Conservation (phyloP, 37 sponge, comb jelly and placozoan species). For the Oscarella lobularis region DNA sequence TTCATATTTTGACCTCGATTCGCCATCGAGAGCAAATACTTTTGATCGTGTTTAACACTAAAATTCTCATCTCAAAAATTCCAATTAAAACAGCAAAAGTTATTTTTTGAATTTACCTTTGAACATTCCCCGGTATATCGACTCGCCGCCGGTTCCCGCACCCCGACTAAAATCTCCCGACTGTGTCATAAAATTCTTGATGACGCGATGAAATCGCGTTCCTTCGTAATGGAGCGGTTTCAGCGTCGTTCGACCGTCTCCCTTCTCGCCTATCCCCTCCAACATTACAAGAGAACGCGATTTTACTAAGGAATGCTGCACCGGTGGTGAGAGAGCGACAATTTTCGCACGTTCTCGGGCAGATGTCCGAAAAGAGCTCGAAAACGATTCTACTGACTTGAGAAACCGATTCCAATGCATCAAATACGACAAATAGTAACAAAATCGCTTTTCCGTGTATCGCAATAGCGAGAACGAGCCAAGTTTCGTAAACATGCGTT, state of each 20-base stretch:
- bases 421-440: too few species aligned
- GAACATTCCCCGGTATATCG: constrained; percentile 85
- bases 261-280: constrained; percentile 86
- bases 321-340: constrained; percentile 92
- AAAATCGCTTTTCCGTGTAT: too few species aligned
- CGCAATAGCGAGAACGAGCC: too few species aligned
- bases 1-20: constrained; percentile 97
- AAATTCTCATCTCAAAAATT: constrained; percentile 93
- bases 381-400: constrained; percentile 65
- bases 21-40: constrained; percentile 92
- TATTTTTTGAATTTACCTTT: too few species aligned
- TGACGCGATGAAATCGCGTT: constrained; percentile 78
- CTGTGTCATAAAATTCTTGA: constrained; percentile 90
- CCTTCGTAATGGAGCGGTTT: constrained; percentile 82
- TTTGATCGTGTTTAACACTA: constrained; percentile 62
- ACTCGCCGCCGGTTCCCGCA: constrained; percentile 93
- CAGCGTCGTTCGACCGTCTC: constrained; percentile 64
- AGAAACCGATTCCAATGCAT: too few species aligned
- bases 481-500: too few species aligned
- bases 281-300: too few species aligned
- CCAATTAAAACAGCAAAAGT: too few species aligned
- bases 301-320: constrained; percentile 8
- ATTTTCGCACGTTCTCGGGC: constrained; percentile 86
- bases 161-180: constrained; percentile 91
- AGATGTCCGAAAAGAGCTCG: constrained; percentile 74